These are phyloP conservation scores for Biston betularia DNA, from an alignment of 2,888 invertebrate genomes.

Conservation along the genomic window DNA sequence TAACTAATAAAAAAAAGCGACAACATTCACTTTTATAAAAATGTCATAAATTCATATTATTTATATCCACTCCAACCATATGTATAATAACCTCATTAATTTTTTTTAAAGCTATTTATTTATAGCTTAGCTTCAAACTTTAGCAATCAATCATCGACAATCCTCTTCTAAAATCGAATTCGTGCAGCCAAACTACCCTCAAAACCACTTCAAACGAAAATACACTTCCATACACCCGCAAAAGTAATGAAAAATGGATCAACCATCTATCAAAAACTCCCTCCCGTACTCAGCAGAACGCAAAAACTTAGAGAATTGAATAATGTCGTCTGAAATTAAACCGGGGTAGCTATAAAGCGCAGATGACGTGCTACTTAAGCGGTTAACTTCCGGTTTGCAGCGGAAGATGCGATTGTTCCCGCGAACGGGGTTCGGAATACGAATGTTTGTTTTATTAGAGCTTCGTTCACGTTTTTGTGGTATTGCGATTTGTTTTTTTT, in stretches of 20 bases:
- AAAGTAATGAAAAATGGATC: slow-evolving; percentile 79
- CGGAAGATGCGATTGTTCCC: slow-evolving; percentile 39
- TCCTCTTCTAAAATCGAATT: slow-evolving; percentile 6
- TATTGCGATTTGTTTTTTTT: slow-evolving; percentile 1
- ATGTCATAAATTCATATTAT: no score
- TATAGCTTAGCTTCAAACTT: background rate
- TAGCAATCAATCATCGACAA: slow-evolving; percentile 5
- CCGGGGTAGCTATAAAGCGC: slow-evolving; percentile 76
- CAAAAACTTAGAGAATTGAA: slow-evolving; percentile 77
- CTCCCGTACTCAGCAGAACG: slow-evolving; percentile 59
- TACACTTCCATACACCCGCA: slow-evolving; percentile 25
- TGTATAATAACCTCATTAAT: no score
- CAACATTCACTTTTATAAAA: no score
- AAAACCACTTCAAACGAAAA: slow-evolving; percentile 19
- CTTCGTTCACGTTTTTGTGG: slow-evolving; percentile 19
- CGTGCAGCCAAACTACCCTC: slow-evolving; percentile 18
- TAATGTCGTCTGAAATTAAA: slow-evolving; percentile 83
- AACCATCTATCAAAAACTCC: slow-evolving; percentile 79
- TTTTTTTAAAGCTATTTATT: background rate
- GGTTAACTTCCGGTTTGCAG: slow-evolving; percentile 56
- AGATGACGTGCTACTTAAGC: slow-evolving; percentile 69
- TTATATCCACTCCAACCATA: no score
- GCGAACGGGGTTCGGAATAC: slow-evolving; percentile 32
- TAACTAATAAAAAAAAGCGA: no score
- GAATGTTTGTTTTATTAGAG: slow-evolving; percentile 43